Evolutionary conservation across 2,113 vertebrate genomes (phyloP).

Genomic region (Sinocyclocheilus anophthalmus): DNA sequence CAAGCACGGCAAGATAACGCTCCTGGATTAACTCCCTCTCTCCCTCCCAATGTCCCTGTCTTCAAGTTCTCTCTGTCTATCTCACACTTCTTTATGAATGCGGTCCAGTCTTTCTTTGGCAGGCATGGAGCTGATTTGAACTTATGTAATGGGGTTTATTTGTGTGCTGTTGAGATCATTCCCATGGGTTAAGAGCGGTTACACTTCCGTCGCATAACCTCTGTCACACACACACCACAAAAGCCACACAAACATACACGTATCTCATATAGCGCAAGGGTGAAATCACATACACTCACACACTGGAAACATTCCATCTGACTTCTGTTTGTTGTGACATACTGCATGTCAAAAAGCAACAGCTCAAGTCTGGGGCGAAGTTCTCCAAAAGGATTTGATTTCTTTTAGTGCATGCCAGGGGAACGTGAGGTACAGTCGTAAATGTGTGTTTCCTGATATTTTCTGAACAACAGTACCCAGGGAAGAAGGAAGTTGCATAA

Average conservation of each 20-base stretch:
- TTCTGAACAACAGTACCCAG: no score
- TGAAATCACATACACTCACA: conserved; percentile 46
- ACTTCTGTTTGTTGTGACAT: conserved; percentile 46
- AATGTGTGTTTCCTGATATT: neutral
- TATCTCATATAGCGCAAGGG: conserved; percentile 68
- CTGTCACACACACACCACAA: conserved; percentile 68
- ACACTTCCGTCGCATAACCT: conserved; percentile 68
- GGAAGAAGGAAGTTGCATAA: no score
- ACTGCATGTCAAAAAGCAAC: conserved; percentile 39
- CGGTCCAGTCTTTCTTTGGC: conserved; percentile 53
- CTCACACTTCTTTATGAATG: conserved; percentile 62
- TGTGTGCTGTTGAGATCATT: conserved; percentile 78
- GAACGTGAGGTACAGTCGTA: neutral
- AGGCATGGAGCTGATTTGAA: conserved; percentile 73
- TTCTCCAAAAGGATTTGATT: neutral
- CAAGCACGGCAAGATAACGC: conserved; percentile 58
- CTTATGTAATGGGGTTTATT: conserved; percentile 80
- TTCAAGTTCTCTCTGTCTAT: conserved; percentile 35
- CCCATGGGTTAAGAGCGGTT: conserved; percentile 79
- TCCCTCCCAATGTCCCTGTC: conserved; percentile 48
- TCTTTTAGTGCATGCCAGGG: neutral
- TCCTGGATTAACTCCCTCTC: conserved; percentile 57
- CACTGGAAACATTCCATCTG: conserved; percentile 53
- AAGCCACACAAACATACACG: conserved; percentile 43
- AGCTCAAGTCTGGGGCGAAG: neutral